phyloP scores from a whole-genome alignment of 2,888 invertebrate genomes.

The Hirtodrosophila duncani region DNA sequence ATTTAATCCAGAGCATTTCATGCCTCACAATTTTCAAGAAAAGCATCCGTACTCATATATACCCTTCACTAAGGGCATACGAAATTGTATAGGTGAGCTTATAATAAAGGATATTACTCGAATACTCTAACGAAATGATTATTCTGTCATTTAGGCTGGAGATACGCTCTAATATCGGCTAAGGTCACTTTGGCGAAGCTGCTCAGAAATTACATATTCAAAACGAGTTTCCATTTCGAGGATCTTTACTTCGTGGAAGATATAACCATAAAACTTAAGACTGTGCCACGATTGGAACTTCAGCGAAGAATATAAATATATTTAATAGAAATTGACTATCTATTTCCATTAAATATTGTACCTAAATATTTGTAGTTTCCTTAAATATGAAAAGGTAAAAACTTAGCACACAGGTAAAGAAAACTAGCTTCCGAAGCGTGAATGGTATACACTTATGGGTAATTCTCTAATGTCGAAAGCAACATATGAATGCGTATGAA shows the following conservation, averaged over 20 bases:
- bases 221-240: slow-evolving; percentile 68
- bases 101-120: not conserved
- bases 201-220: slow-evolving; percentile 69
- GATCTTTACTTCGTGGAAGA: slow-evolving; percentile 74
- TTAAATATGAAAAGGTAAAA: too few relatives aligned
- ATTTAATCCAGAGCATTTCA: slow-evolving; percentile 76
- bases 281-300: slow-evolving; percentile 60
- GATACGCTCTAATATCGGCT: slow-evolving; percentile 70
- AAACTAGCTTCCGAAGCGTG: too few relatives aligned
- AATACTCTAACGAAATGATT: not conserved
- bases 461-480: too few relatives aligned
- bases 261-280: slow-evolving; percentile 71
- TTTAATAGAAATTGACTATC: not conserved
- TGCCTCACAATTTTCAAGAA: slow-evolving; percentile 69
- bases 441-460: too few relatives aligned
- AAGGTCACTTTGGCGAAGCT: slow-evolving; percentile 73
- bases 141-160: slow-evolving; percentile 57
- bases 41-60: slow-evolving; percentile 75
- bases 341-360: not conserved
- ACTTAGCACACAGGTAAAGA: too few relatives aligned
- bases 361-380: slow-evolving; percentile 2
- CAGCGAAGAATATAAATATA: slow-evolving; percentile 39
- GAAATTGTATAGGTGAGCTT: slow-evolving; percentile 77
- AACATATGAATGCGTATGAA: too few relatives aligned
- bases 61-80: slow-evolving; percentile 76